These are phyloP conservation scores for Zele albiditarsus DNA, from an alignment of 2,888 invertebrate genomes.

Conservation along the genomic window DNA sequence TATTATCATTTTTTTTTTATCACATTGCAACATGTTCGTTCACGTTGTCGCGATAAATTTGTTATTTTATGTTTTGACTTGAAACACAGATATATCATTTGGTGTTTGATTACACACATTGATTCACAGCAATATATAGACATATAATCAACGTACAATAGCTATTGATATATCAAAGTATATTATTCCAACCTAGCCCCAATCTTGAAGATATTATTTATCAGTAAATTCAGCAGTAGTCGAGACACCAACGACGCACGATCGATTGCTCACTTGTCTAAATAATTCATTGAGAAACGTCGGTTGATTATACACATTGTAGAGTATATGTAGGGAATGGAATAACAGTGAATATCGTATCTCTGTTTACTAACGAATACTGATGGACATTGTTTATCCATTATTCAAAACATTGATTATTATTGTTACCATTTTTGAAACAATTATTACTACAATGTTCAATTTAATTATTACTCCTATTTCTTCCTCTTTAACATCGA, in stretches of 20 bases:
- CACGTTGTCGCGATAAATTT: background rate
- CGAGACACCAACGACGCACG: background rate
- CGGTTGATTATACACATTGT: background rate
- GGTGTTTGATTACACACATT: slow-evolving; percentile 63
- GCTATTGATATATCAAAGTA: slow-evolving; percentile 1
- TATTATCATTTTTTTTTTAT: background rate
- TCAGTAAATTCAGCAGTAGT: background rate
- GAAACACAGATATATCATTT: slow-evolving; percentile 59
- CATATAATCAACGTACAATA: background rate
- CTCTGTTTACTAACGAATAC: background rate
- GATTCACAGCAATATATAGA: background rate
- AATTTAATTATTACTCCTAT: no score
- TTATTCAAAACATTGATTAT: no score
- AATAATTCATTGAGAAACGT: slow-evolving; percentile 34
- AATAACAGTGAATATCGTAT: background rate
- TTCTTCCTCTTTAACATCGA: no score
- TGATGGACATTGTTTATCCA: no score
- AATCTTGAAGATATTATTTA: background rate
- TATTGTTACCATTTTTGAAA: no score
- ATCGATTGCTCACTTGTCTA: slow-evolving; percentile 21
- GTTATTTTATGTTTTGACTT: slow-evolving; percentile 63
- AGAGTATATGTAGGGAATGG: background rate
- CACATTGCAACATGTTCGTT: background rate
- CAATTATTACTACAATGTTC: no score
- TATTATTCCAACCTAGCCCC: background rate